Evolutionary conservation across 2,888 invertebrate species (phyloP), one percentile per base, ranked within the genome.

Genomic region (Scaptomyza reducta): DNA sequence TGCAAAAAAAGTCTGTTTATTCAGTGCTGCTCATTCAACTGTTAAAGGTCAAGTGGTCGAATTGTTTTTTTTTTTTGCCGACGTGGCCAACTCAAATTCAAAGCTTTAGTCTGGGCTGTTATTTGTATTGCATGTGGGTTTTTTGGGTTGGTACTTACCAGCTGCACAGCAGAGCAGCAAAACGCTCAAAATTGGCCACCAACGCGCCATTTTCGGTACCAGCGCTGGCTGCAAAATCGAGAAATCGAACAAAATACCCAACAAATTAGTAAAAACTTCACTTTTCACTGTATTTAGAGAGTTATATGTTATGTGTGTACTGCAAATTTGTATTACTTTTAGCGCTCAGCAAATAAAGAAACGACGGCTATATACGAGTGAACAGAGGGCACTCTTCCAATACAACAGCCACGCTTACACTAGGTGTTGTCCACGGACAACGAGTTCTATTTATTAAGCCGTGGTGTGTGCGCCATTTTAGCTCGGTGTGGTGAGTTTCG

Each of bases 361-460:
- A 79, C 76, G 79, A 81, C 84, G 80, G 81, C 89, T 80, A 47
- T 60, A 59, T 46, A 22, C 61, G 71, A 75, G 71, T 75, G 74
- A 71, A 75, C 62, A 60, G 76, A 74, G 74, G 79, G 89, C 89
- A 91, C 90, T 91, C 89, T 87, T 87, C 89, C 90, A 87, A 90
- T 90, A 91, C 90, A 91, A 91, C 91, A 90, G 91, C 90, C 91
- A 91, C 90, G 90, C 89, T 91, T 90, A 91, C 90, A 92, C 92
- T 92, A 92, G 91, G 91, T 92, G 92, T 91, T 92, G 91, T 89
- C 90, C 89, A 84, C 77, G 79, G 77, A 81, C 87, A 89, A 88
- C 89, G 88, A 90, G 92, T 91, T 91, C 92, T 92, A 92, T 92
- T 92, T 92, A 92, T 92, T 90, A 92, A 92, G 92, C 90, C 87